Evolutionary conservation across 2,797 vertebrate species (phyloP), one percentile per base, ranked within the genome.

Genomic region (Pterois miles): DNA sequence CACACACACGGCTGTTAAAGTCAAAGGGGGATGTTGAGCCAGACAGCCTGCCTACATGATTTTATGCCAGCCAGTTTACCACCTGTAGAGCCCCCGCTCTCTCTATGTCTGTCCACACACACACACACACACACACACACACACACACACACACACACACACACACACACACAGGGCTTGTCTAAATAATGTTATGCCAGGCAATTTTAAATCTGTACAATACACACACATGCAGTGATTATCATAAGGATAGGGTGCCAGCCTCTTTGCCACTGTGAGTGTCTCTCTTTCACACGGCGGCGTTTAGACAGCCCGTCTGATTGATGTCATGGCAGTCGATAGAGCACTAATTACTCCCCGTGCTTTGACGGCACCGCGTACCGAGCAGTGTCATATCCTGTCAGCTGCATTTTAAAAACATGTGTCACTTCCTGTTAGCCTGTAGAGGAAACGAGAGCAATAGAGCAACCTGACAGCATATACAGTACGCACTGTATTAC

Each of bases 341-440:
- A 81, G 90, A 89, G 89, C 87, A 75, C 91, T 95, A 95, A 95
- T 96, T 95, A 94, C 88, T 94, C 90, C 90, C 82, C 59, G 69
- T 80, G 91, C 91, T 91, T 86, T 83, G 89, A 91, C 83, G 74
- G 62, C 66, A 65, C 74, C 25, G 23, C 53, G 63, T 80, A 88
- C 80, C 74, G 80, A 84, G 80, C 84, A 27, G 77, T 93, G 93
- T 93, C 91, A 90, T 90, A 90, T 91, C 87, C 88, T 88, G 90
- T 93, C 91, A 89, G 84, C 75, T 33, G 76, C 85, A 60, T 86
- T 95, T 89, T 88, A 85, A 93, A 94, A 94, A 94, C 96, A 95
- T 89, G 94, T 96, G 97, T 98, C 97, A 96, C 94, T 96, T 97
- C 95, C 95, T 95, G 94, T 99, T 98, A 97, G 93, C 76, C 78